Percentiles rank a stretch among this genome's conserved stretches.
phyloP scores from a whole-genome alignment of 2,113 vertebrate species.

The Myotis davidii region DNA sequence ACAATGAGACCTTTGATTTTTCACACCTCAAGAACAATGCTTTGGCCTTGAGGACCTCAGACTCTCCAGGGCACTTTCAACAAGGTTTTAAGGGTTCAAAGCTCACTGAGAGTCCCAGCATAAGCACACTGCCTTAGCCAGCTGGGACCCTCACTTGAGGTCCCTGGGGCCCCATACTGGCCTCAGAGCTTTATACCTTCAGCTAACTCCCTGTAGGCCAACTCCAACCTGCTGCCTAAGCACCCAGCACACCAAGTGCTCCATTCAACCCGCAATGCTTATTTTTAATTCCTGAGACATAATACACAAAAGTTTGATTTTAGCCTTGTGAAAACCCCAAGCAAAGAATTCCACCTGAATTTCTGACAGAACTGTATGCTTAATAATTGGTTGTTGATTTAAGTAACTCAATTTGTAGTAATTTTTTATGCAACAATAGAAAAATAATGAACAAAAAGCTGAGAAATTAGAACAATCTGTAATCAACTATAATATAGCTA shows the following conservation, averaged over 20 bases:
- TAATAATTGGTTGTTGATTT: conserved; percentile 29
- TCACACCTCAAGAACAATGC: not conserved
- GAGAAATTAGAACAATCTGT: not conserved
- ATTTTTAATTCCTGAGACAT: not conserved
- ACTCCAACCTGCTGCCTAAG: not conserved
- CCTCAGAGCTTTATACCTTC: not conserved
- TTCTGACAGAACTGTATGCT: not conserved
- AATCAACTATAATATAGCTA: not conserved
- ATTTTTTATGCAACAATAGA: conserved; percentile 1
- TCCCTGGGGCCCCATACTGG: not conserved
- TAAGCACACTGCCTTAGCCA: too few species aligned
- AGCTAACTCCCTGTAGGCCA: not conserved
- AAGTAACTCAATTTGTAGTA: not conserved
- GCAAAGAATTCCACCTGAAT: not conserved
- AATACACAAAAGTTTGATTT: not conserved
- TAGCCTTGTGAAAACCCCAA: not conserved
- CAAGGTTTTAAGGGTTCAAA: not conserved
- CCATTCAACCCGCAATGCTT: conserved; percentile 77
- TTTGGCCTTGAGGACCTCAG: fast-evolving
- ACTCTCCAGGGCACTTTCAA: not conserved
- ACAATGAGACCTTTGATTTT: not conserved
- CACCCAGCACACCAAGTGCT: not conserved
- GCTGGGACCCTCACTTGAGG: not conserved
- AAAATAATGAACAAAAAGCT: not conserved
- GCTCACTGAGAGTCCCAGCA: not conserved